These are phyloP conservation scores for Microtus montanus DNA, from an alignment of 2,113 vertebrate species.

Conservation along the genomic window DNA sequence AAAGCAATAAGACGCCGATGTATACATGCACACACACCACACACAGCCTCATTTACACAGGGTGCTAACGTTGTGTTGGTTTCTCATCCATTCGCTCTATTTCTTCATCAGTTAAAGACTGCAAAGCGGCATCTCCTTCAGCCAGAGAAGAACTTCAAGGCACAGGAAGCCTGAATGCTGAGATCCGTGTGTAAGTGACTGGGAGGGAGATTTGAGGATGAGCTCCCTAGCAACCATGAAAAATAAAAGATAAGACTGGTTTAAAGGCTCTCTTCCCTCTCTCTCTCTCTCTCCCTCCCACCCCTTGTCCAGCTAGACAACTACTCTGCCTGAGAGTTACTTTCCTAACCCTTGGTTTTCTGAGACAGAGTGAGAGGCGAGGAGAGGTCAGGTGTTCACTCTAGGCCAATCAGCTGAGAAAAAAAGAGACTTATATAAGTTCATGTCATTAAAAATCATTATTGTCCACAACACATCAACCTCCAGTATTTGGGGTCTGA, in stretches of 20 bases:
- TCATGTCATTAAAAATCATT: background rate
- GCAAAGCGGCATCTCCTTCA: background rate
- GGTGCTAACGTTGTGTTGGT: background rate
- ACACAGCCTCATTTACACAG: background rate
- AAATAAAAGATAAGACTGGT: slow-evolving; percentile 1
- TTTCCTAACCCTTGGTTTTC: background rate
- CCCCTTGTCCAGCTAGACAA: no score
- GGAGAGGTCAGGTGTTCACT: background rate
- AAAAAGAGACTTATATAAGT: background rate
- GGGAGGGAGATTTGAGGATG: no score
- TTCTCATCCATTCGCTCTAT: background rate
- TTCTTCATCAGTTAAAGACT: background rate
- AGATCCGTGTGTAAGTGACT: background rate
- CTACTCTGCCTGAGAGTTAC: no score
- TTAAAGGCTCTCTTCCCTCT: background rate
- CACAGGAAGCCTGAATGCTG: background rate
- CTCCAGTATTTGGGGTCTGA: background rate
- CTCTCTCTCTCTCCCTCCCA: background rate
- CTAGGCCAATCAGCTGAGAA: background rate
- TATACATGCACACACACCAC: background rate
- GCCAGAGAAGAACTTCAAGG: background rate
- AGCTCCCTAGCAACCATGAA: background rate
- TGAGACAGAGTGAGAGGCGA: background rate
- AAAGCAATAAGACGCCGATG: background rate
- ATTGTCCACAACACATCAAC: background rate